Conservation (phyloP, 2,888 invertebrate species). For the Unio delphinus region DNA sequence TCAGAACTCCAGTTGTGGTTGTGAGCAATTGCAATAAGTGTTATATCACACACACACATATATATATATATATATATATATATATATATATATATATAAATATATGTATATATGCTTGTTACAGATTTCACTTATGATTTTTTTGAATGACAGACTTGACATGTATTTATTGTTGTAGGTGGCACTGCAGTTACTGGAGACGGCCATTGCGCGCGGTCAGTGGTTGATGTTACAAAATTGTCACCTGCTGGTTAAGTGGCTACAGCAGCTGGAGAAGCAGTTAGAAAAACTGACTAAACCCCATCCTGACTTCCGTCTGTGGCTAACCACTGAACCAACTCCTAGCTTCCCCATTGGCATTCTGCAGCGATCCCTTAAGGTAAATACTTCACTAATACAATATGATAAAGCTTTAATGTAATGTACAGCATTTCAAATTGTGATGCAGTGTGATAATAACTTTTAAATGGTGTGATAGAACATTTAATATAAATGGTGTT, state of each 20-base stretch:
- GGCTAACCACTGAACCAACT: conserved; percentile 93
- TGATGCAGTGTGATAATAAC: too few species aligned
- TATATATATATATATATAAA: too few species aligned
- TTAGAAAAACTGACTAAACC: conserved; percentile 85
- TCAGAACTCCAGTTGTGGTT: too few species aligned
- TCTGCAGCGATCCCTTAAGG: conserved; percentile 87
- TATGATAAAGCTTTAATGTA: too few species aligned
- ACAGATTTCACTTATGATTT: too few species aligned
- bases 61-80: too few species aligned
- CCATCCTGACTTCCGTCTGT: conserved; percentile 91
- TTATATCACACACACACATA: too few species aligned
- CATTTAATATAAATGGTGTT: too few species aligned
- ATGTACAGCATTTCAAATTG: too few species aligned
- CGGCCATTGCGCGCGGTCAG: conserved; percentile 77
- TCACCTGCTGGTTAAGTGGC: conserved; percentile 86
- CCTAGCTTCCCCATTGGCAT: conserved; percentile 91
- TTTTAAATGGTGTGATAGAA: too few species aligned
- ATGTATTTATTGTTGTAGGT: conserved; percentile 73
- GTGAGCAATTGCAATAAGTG: too few species aligned
- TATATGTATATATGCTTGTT: too few species aligned
- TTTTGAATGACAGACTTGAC: neutral
- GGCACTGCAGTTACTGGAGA: conserved; percentile 75
- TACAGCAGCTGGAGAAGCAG: conserved; percentile 86
- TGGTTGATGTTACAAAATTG: conserved; percentile 96
- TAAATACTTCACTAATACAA: conserved; percentile 18